Base-by-base conservation (phyloP, 1,140 invertebrate genomes). In the Lepeophtheirus salmonis region DNA sequence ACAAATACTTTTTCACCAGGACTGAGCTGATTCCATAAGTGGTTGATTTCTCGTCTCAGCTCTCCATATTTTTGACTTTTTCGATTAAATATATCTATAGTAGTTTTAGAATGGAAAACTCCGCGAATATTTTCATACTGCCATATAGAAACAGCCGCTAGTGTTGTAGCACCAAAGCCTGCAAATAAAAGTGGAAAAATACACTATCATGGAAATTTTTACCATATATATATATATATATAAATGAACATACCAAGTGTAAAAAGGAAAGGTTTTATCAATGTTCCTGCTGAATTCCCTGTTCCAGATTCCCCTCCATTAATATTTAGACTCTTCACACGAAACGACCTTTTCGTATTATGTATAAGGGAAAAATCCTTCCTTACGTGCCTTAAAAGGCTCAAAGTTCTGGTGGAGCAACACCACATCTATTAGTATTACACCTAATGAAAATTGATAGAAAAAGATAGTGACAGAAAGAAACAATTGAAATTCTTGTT, bases 71-170 rank as follows among this genome's bases (percentile, higher is more conserved):
- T 64, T 21, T 64, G 26, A 54, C 58, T 53, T 62, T 59, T 63
- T 10, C 61, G 59, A 56, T 66, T 63, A 48, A 65, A 3, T 51
- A 58, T 53, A 56, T 66, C 61, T 62, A 52, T 63, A 23, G 54
- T 23, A 26, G 58, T 57, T 10, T 61, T 51, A 22, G 56, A 53
- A 56, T 56, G 65, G 22, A 26, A 18, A 16, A 55, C 77, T 49
- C 74, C 69, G 63, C 84, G 73, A 66, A 87, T 75, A 65, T 77
- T 79, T 72, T 94, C 88, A 78, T 91, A 91, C 70, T 90, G 83
- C 83, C 84, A 86, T 62, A 91, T 83, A 17, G 83, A 77, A 67
- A 81, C 83, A 49, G 80, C 81, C 12, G 77, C 73, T 70, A 89
- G 78, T 68, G 80, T 81, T 23, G 77, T 74, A 61, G 80, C 73